Conservation (phyloP, 2,113 vertebrate species). For the Gnathonemus echidnorhynchus region DNA sequence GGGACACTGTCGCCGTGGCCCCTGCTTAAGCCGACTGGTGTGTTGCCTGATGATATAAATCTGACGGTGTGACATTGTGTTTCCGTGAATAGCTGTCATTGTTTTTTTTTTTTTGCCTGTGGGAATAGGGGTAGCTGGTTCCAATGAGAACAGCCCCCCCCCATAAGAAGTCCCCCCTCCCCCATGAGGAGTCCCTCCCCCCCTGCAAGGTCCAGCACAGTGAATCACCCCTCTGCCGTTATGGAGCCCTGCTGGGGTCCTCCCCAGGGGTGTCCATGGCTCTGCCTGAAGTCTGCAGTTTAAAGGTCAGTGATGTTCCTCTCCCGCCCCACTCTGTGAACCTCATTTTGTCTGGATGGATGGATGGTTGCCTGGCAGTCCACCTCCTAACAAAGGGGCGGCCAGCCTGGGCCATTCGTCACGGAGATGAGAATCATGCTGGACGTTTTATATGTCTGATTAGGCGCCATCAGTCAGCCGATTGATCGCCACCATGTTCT, state of each 20-base stretch:
- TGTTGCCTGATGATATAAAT: neutral
- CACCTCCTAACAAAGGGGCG: neutral
- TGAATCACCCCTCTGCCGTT: neutral
- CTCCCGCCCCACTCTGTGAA: neutral
- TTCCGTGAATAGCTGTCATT: neutral
- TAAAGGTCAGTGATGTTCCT: conserved; percentile 7
- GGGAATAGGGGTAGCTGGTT: neutral
- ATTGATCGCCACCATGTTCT: conserved; percentile 33
- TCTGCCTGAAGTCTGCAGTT: conserved; percentile 1
- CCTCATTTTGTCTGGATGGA: neutral
- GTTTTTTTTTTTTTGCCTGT: neutral
- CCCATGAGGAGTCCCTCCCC: neutral
- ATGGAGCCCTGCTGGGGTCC: neutral
- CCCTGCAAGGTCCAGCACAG: neutral
- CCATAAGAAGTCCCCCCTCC: neutral
- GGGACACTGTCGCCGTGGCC: neutral
- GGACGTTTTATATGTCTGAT: conserved; percentile 28
- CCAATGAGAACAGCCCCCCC: neutral
- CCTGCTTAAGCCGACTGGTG: neutral
- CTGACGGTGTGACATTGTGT: neutral
- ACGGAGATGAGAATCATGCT: conserved; percentile 10
- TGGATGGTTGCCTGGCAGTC: neutral
- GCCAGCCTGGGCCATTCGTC: neutral
- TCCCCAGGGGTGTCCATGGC: neutral
- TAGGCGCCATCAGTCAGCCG: conserved; percentile 26